Percentiles rank a stretch among this genome's conserved stretches.
These are phyloP conservation scores for Malurus melanocephalus DNA, from an alignment of 2,113 vertebrate species.

Conservation along the genomic window DNA sequence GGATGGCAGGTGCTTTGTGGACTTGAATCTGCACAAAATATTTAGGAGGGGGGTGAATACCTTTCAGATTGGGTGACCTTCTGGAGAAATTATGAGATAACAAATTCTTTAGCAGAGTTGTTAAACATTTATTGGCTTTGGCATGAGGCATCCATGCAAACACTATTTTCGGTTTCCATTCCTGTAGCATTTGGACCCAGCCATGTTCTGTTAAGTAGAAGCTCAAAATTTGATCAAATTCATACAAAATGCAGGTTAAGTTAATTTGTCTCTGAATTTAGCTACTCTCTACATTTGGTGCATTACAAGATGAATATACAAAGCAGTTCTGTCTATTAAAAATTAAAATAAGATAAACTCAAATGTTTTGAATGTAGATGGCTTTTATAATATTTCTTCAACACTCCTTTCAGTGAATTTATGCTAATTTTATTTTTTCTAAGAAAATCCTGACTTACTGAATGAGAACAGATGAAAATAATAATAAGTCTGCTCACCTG, in stretches of 20 bases:
- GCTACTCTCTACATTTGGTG: background rate
- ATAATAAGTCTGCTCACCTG: background rate
- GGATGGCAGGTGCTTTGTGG: background rate
- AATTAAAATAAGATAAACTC: background rate
- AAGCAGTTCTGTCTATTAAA: background rate
- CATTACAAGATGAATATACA: background rate
- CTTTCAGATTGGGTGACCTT: background rate
- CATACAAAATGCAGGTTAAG: background rate
- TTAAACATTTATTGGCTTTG: background rate
- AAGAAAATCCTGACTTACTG: background rate
- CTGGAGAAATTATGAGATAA: background rate
- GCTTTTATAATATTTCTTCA: background rate
- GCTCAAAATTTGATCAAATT: background rate
- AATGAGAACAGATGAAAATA: background rate
- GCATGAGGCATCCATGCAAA: background rate
- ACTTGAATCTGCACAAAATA: background rate
- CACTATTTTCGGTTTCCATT: background rate
- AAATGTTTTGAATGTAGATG: background rate
- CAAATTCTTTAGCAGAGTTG: background rate
- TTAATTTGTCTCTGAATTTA: background rate
- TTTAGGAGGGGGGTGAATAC: background rate
- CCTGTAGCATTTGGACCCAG: background rate
- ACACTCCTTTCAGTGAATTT: background rate
- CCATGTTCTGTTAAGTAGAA: background rate
- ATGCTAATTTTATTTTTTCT: background rate